These are phyloP conservation scores for Argyresthia albistria DNA, from an alignment of 2,888 invertebrate genomes.

Conservation along the genomic window DNA sequence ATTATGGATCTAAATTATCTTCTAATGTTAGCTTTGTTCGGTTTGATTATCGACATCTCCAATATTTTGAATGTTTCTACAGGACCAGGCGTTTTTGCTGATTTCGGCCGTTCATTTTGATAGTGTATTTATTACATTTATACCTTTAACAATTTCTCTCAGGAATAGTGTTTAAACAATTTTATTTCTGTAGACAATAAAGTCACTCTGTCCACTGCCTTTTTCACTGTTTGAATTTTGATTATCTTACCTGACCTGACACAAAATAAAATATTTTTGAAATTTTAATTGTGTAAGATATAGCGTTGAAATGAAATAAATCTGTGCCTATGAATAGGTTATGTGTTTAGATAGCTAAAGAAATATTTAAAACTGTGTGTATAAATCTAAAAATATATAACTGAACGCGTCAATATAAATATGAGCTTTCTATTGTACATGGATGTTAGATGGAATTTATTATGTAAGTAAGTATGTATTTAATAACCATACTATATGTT, in stretches of 20 bases:
- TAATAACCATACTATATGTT: too few species aligned
- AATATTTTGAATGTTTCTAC: too few species aligned
- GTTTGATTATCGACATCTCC: too few species aligned
- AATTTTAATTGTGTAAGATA: background rate
- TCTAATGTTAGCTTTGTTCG: background rate
- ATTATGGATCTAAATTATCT: background rate
- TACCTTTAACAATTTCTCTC: background rate
- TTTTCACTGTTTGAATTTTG: constrained; percentile 6
- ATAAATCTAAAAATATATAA: constrained; percentile 26
- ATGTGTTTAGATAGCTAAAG: constrained; percentile 48
- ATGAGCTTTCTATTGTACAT: constrained; percentile 31
- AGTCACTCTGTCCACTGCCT: constrained; percentile 18
- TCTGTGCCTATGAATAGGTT: constrained; percentile 58
- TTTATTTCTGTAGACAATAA: constrained; percentile 1
- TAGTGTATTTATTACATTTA: background rate
- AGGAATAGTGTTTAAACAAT: background rate
- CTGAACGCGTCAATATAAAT: constrained; percentile 34
- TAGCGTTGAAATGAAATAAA: constrained; percentile 29
- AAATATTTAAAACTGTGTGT: constrained; percentile 31
- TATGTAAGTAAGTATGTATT: background rate
- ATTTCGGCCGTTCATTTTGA: too few species aligned
- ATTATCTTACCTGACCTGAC: background rate
- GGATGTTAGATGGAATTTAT: background rate
- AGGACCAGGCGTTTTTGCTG: too few species aligned
- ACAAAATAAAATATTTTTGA: background rate